Evolutionary conservation across 1,140 invertebrate species (phyloP), one percentile per base, ranked within the genome.

Genomic region (Anastrepha ludens): DNA sequence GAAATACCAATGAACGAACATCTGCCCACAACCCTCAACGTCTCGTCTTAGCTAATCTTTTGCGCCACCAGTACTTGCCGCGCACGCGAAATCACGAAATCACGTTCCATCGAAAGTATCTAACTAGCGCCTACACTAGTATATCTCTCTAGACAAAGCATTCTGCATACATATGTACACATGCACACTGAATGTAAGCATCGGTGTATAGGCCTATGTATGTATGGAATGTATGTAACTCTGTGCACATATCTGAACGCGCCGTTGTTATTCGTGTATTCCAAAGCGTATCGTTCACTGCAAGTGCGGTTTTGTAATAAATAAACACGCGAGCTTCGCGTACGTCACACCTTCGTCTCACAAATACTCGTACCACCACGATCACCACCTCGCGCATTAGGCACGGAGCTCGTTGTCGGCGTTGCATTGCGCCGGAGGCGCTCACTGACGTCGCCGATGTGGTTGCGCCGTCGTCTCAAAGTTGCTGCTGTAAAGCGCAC

Each of bases 301-400:
- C 29, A 47, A 74, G 15, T 81, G 74, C 47, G 74, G 47, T 55
- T 81, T 81, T 81, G n/a, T 81, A 81, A 55, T n/a, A 55, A 55
- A 50, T n/a, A 44, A 58, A 55, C n/a, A 58, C 17, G 74, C 74
- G 70, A 44, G 11, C 67, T 20, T 70, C 9, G 13, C 41, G 29
- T 70, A 8, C 67, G 70, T 78, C 47, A n/a, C 70, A 50, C 5
- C 70, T 15, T 2, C 74, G 17, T n/a, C 70, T 39, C 70, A 78
- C n/a, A 3, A 9, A 5, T 6, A 39, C 29, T 1, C n/a, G n/a
- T n/a, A 29, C n/a, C 64, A 67, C 5, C 64, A 39, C 44, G 47
- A 55, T 2, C 47, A n/a, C 15, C 47, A 47, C 13, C 60, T 44
- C 8, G 11, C 41, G 41, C 17, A 4, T 62, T 55, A 11, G 50